A percentile compares a stretch with the other conserved stretches of the same genome.
Conservation (phyloP, 92 coral and sea anemone species). For the Muricea muricata region DNA sequence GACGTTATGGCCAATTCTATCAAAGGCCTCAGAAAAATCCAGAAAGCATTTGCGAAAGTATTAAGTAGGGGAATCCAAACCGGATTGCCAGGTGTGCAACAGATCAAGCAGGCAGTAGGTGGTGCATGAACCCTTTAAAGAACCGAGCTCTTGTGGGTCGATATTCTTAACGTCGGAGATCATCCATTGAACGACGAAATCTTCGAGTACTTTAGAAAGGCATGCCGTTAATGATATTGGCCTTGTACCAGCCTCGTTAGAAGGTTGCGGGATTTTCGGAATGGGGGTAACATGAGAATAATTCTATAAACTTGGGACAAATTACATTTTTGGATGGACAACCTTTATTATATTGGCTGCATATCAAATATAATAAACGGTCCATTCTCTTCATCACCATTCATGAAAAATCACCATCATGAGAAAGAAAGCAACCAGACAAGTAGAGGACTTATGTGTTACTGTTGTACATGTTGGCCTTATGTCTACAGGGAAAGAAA, state of each 20-base stretch:
- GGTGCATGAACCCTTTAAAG: constrained; percentile 19
- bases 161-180: constrained; percentile 8
- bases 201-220: constrained; percentile 20
- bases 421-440: too few species aligned
- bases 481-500: too few species aligned
- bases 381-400: too few species aligned
- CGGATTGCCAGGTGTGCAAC: constrained; percentile 21
- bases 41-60: constrained; percentile 29
- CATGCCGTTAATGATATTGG: constrained; percentile 37
- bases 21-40: constrained; percentile 42
- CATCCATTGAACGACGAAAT: constrained; percentile 33
- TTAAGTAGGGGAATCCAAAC: not conserved
- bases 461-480: too few species aligned
- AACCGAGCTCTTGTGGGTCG: constrained; percentile 16
- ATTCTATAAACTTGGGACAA: too few species aligned
- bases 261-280: too few species aligned
- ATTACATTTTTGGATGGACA: too few species aligned
- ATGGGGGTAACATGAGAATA: too few species aligned
- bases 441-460: too few species aligned
- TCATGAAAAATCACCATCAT: too few species aligned
- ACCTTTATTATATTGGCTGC: too few species aligned
- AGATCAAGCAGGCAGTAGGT: constrained; percentile 26
- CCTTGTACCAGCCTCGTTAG: constrained; percentile 1
- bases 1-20: constrained; percentile 18
- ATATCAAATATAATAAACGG: too few species aligned